Base-by-base conservation (phyloP, 2,113 vertebrate species). In the Coryphaenoides rupestris region DNA sequence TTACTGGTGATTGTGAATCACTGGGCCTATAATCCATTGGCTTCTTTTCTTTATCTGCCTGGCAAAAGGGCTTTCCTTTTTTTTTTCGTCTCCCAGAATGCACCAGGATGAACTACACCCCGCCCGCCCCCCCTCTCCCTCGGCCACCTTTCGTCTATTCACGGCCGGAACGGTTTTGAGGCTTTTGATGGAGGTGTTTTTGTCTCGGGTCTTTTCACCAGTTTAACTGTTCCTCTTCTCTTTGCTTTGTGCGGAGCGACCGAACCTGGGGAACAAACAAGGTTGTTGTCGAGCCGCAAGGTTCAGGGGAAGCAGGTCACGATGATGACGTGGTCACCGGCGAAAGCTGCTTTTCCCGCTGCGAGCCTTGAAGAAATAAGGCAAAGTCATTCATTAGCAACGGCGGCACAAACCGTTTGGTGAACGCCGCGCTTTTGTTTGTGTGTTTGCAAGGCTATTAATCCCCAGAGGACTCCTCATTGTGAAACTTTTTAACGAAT, bases 281-380 rank as follows among this genome's bases (percentile, higher is more conserved):
- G 78, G 26, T 3, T 3, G 26, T 65, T 62, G 74, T 72, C 79
- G 70, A 74, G 67, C 71, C 63, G 66, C 65, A 60, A 72, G 72
- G 74, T 66, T 55, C 81, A 60, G 68, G 59, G n/a, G 54, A 72
- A 75, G 9, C 55, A 63, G 83, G 72, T 75, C 74, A 68, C 82
- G 82, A 86, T 66, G 76, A 82, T 85, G 78, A 56, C 86, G 74
- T 85, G 81, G 84, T 87, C 84, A 83, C 72, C 65, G 68, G 69
- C 62, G n/a, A 77, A 84, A 82, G 78, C 80, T 70, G 75, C 76
- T 85, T 86, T 84, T 66, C 52, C 63, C 55, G n/a, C n/a, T n/a
- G 26, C 68, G 19, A 57, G 19, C 57, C 5, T 13, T 45, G 40
- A n/a, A 75, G 72, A 70, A 66, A 62, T 63, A 60, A 72, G 77